These are phyloP conservation scores for Marmota monax DNA, from an alignment of 2,113 vertebrate species.

Conservation along the genomic window DNA sequence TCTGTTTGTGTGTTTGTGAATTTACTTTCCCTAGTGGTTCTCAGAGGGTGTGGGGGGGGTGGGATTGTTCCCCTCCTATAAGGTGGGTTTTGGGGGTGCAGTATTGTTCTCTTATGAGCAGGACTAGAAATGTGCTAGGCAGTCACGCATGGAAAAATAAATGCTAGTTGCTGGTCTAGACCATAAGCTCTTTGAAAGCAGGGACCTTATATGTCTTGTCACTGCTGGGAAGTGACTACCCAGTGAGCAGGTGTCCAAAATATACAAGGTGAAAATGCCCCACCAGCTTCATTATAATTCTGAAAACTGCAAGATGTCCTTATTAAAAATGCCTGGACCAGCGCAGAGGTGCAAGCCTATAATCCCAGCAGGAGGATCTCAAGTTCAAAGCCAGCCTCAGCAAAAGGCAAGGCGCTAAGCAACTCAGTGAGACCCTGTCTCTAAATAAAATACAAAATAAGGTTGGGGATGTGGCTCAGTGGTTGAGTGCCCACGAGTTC, in stretches of 20 bases:
- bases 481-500: too few species aligned
- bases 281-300: conserved; percentile 26
- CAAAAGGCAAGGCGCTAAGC: too few species aligned
- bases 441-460: too few species aligned
- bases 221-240: not conserved
- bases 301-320: not conserved
- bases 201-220: not conserved
- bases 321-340: not conserved
- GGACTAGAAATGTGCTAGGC: not conserved
- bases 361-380: too few species aligned
- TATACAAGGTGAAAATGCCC: conserved; percentile 19
- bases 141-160: not conserved
- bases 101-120: not conserved
- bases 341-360: too few species aligned
- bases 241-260: not conserved
- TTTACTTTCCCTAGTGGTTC: not conserved
- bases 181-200: not conserved
- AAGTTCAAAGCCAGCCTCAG: too few species aligned
- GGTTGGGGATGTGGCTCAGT: too few species aligned
- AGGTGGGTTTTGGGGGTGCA: not conserved
- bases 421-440: too few species aligned
- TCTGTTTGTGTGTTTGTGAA: not conserved
- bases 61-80: not conserved
- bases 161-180: not conserved
- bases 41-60: not conserved